Percentiles rank a stretch among this genome's conserved stretches.
These are phyloP conservation scores for Hiodon tergisus DNA, from an alignment of 2,113 vertebrate genomes.

Conservation along the genomic window DNA sequence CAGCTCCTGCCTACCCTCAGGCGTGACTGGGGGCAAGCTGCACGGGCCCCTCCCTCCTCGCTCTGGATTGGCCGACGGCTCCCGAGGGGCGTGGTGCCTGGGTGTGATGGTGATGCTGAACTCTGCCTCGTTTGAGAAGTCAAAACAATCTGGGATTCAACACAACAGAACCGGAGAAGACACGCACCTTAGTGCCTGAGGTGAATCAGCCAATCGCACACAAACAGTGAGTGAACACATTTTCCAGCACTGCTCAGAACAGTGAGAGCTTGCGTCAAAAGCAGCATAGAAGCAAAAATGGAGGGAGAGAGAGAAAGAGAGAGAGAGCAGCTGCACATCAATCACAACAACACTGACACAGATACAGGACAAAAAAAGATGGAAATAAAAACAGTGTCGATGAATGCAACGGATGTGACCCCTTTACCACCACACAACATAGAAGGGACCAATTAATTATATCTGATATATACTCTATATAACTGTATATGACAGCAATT, in stretches of 20 bases:
- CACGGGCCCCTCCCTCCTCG: constrained; percentile 80
- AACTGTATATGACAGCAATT: too few relatives aligned
- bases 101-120: constrained; percentile 84
- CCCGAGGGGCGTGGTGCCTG: constrained; percentile 77
- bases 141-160: constrained; percentile 99
- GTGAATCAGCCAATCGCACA: constrained; percentile 16
- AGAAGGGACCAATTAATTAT: background rate
- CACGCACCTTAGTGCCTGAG: constrained; percentile 64
- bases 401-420: background rate
- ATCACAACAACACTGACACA: constrained; percentile 5
- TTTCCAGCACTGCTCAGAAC: background rate
- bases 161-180: constrained; percentile 75
- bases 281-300: constrained; percentile 29
- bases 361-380: constrained; percentile 1
- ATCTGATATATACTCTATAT: too few relatives aligned
- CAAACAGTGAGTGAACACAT: background rate
- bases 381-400: background rate
- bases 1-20: constrained; percentile 95
- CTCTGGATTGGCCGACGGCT: constrained; percentile 79
- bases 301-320: constrained; percentile 35
- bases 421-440: background rate
- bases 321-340: constrained; percentile 26
- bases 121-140: constrained; percentile 93
- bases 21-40: constrained; percentile 84
- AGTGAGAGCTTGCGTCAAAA: background rate